Conservation (phyloP, 2,113 vertebrate genomes). For the Seriola quinqueradiata region DNA sequence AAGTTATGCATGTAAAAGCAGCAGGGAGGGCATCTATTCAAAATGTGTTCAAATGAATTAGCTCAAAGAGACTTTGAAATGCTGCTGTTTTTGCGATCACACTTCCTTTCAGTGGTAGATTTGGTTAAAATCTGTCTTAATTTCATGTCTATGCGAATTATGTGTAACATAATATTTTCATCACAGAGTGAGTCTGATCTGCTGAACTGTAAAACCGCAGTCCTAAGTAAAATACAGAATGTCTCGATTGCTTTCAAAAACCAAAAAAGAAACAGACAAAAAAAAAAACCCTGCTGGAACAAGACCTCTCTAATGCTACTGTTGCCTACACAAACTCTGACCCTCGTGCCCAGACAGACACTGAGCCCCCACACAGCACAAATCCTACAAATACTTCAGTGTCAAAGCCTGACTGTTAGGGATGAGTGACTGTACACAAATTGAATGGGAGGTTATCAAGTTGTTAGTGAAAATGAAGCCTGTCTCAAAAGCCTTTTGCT, state of each 20-base stretch:
- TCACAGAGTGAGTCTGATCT: conserved; percentile 1
- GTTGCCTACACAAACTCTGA: conserved; percentile 35
- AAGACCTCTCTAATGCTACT: not conserved
- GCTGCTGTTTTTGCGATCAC: not conserved
- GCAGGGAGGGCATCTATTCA: conserved; percentile 22
- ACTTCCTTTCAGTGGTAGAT: not conserved
- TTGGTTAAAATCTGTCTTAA: conserved; percentile 23
- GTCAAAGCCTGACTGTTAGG: conserved; percentile 33
- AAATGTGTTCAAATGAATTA: conserved; percentile 38
- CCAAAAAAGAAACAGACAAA: conserved; percentile 13
- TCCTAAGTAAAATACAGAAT: not conserved
- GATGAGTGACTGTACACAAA: conserved; percentile 54
- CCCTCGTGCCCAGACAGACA: conserved; percentile 41
- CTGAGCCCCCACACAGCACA: conserved; percentile 26
- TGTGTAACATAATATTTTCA: conserved; percentile 1
- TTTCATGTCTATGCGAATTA: not conserved
- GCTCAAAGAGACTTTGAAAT: conserved; percentile 33
- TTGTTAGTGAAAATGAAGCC: conserved; percentile 54
- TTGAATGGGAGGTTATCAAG: conserved; percentile 49
- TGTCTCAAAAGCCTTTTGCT: conserved; percentile 49
- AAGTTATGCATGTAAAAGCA: conserved; percentile 49
- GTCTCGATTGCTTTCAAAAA: conserved; percentile 16
- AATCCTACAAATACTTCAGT: conserved; percentile 35
- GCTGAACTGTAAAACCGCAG: not conserved
- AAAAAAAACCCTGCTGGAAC: not conserved